phyloP scores from a whole-genome alignment of 2,888 invertebrate genomes.

The Carabus problematicus region DNA sequence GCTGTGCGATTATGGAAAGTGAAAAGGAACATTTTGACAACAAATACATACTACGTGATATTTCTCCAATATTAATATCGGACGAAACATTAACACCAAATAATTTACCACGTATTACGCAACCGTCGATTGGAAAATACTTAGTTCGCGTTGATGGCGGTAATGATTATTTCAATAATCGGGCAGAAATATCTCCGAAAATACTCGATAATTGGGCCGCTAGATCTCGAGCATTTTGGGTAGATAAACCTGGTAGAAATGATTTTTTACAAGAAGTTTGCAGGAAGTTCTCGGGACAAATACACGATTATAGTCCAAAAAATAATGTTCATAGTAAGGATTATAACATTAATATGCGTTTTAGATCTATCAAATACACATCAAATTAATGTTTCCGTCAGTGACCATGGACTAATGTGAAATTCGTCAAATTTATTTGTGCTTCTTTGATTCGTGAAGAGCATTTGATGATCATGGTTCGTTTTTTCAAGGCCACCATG shows the following conservation, averaged over 20 bases:
- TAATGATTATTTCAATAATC: slow-evolving; percentile 56
- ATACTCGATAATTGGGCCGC: slow-evolving; percentile 61
- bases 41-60: slow-evolving; percentile 53
- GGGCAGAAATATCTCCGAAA: slow-evolving; percentile 48
- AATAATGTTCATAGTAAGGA: slow-evolving; percentile 52
- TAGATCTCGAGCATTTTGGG: slow-evolving; percentile 64
- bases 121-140: slow-evolving; percentile 60
- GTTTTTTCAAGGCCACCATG: too few relatives aligned
- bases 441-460: too few relatives aligned
- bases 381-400: too few relatives aligned
- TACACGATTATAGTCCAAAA: slow-evolving; percentile 51
- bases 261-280: slow-evolving; percentile 63
- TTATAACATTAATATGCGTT: too few relatives aligned
- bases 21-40: slow-evolving; percentile 2
- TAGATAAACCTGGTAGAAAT: slow-evolving; percentile 64
- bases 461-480: too few relatives aligned
- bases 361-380: too few relatives aligned
- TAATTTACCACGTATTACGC: slow-evolving; percentile 61
- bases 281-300: slow-evolving; percentile 55
- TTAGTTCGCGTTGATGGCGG: slow-evolving; percentile 60
- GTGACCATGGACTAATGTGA: too few relatives aligned
- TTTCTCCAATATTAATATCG: slow-evolving; percentile 52
- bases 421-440: too few relatives aligned
- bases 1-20: neutral
- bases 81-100: slow-evolving; percentile 60